Evolutionary conservation across 2,113 vertebrate species (phyloP).

Genomic region (Chaetodon auriga): DNA sequence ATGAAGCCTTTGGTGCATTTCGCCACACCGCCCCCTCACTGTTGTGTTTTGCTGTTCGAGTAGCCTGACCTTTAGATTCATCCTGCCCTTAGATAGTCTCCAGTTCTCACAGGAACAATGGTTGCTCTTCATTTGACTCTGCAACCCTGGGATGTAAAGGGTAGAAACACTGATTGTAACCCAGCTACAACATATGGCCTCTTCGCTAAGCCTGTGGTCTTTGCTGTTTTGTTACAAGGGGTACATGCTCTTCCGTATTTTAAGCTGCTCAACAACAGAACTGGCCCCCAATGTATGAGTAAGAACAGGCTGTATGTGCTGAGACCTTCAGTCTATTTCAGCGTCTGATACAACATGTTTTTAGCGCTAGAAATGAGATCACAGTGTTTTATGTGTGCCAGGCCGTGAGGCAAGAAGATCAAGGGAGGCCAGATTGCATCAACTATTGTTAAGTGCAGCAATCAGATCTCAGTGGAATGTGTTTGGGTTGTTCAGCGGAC

Average conservation of each 20-base stretch:
- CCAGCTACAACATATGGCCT: conserved; percentile 37
- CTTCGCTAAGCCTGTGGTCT: conserved; percentile 53
- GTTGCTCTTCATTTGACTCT: conserved; percentile 8
- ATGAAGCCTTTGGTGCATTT: conserved; percentile 38
- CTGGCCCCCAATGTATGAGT: background rate
- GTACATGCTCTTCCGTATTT: conserved; percentile 56
- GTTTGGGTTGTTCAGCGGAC: conserved; percentile 16
- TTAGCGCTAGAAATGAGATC: background rate
- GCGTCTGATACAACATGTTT: conserved; percentile 5
- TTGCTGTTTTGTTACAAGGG: conserved; percentile 58
- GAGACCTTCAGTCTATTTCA: conserved; percentile 5
- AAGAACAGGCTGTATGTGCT: conserved; percentile 4
- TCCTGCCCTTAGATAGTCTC: conserved; percentile 9
- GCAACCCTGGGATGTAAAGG: background rate
- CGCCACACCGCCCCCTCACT: background rate
- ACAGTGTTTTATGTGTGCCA: background rate
- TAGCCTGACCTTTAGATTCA: conserved; percentile 52
- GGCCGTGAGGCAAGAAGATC: background rate
- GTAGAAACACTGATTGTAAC: conserved; percentile 39
- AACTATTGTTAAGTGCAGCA: conserved; percentile 17
- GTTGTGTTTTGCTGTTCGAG: conserved; percentile 33
- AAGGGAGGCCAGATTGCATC: conserved; percentile 25
- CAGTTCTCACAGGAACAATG: conserved; percentile 37
- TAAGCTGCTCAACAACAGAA: conserved; percentile 64
- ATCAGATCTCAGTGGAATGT: conserved; percentile 39